Base-by-base conservation (phyloP, 2,113 vertebrate species). In the Hippocampus zosterae region DNA sequence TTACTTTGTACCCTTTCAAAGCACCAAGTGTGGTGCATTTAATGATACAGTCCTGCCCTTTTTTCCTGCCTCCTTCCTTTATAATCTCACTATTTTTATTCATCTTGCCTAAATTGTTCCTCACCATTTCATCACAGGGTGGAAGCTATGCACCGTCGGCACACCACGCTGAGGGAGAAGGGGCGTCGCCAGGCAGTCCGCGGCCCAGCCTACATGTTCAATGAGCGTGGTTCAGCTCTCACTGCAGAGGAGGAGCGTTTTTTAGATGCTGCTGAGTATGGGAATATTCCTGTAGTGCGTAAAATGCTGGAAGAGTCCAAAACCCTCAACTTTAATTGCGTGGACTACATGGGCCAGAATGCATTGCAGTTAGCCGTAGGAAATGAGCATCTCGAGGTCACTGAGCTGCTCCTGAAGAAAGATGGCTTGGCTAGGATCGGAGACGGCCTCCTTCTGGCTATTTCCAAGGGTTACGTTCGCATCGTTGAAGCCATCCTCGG, bases 271-370 rank as follows among this genome's bases (percentile, higher is more conserved):
- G 97, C 97, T 0, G 97, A 98, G 63, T 98, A 98, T 69, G 97
- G 97, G 76, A 98, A 98, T 89, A 98, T 98, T 52, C 97, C 97
- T 0, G 96, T 98, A 1, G 96, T 98, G 37, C 93, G 97, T 42
- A 98, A 98, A 84, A 98, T 98, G 97, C 87, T 98, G 83, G 97
- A 98, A 67, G 96, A 98, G 67, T 98, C 96, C 85, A 95, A 96
- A 89, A 98, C 97, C 0, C 93, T 98, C 65, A 98, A 98, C 88
- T 95, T 95, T 68, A 98, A 98, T 65, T 97, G 95, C 0, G 97
- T 98, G 1, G 96, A 98, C 90, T 98, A 98, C 82, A 98, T 98
- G 97, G 97, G 97, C 61, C 97, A 98, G 82, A 98, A 98, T 0
- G 93, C 97, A 1, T 83, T 98, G 80, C 97, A 98, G 87, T 77